A percentile compares a stretch with the other conserved stretches of the same genome.
phyloP scores from a whole-genome alignment of 2,888 invertebrate species.

The Portevinia maculata region DNA sequence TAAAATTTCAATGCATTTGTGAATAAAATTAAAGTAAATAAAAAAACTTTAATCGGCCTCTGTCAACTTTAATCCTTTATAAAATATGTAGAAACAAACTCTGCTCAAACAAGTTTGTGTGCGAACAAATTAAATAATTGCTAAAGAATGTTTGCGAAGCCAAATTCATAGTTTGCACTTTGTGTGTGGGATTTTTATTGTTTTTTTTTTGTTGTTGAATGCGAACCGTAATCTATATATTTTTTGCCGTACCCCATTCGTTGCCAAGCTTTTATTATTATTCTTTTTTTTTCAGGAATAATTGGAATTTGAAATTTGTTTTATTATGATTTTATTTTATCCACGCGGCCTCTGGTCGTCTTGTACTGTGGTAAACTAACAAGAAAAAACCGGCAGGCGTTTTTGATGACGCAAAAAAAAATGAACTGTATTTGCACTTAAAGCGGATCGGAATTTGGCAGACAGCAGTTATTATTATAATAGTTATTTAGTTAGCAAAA shows the following conservation, averaged over 20 bases:
- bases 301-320: slow-evolving; percentile 53
- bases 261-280: slow-evolving; percentile 27
- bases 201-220: slow-evolving; percentile 3
- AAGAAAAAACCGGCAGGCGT: no score
- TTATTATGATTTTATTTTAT: slow-evolving; percentile 26
- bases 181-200: slow-evolving; percentile 43
- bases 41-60: not conserved
- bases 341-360: slow-evolving; percentile 41
- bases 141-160: not conserved
- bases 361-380: no score
- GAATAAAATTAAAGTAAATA: not conserved
- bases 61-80: not conserved
- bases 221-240: slow-evolving; percentile 16
- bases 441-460: no score
- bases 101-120: no score
- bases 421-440: no score
- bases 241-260: no score
- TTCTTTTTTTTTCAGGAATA: slow-evolving; percentile 45
- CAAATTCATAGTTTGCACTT: slow-evolving; percentile 11
- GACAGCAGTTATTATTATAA: no score
- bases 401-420: no score
- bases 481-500: no score
- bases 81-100: not conserved
- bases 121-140: not conserved
- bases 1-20: not conserved